phyloP scores from a whole-genome alignment of 2,888 invertebrate species.

The Troides aeacus region DNA sequence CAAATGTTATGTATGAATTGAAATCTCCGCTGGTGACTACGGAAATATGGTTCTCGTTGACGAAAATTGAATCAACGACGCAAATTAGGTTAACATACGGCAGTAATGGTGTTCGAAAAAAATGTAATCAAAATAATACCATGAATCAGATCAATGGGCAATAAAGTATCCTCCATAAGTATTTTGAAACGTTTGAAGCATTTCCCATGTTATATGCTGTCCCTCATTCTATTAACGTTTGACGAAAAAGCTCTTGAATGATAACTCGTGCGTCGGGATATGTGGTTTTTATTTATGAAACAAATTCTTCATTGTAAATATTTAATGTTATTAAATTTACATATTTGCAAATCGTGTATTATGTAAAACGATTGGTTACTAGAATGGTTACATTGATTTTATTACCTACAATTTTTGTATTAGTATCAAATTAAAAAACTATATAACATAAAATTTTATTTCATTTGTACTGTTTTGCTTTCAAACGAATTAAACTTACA shows the following conservation, averaged over 20 bases:
- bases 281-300: no score
- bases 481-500: neutral
- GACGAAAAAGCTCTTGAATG: constrained; percentile 53
- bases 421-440: no score
- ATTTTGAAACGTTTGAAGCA: constrained; percentile 42
- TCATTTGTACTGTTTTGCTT: no score
- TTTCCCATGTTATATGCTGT: constrained; percentile 44
- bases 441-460: no score
- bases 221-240: constrained; percentile 48
- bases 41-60: constrained; percentile 68
- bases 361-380: no score
- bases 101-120: constrained; percentile 37
- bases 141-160: constrained; percentile 42
- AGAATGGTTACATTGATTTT: no score
- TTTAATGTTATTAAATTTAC: no score
- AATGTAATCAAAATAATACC: constrained; percentile 41
- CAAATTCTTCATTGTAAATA: no score
- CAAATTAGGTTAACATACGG: constrained; percentile 62
- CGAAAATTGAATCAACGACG: constrained; percentile 72
- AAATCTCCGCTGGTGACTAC: constrained; percentile 71
- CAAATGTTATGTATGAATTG: constrained; percentile 78
- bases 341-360: no score
- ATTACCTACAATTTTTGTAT: no score
- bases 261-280: no score
- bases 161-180: constrained; percentile 50